A percentile compares a stretch with the other conserved stretches of the same genome.
Evolutionary conservation across 2,113 vertebrate genomes (phyloP).

Genomic region (Otis tarda): DNA sequence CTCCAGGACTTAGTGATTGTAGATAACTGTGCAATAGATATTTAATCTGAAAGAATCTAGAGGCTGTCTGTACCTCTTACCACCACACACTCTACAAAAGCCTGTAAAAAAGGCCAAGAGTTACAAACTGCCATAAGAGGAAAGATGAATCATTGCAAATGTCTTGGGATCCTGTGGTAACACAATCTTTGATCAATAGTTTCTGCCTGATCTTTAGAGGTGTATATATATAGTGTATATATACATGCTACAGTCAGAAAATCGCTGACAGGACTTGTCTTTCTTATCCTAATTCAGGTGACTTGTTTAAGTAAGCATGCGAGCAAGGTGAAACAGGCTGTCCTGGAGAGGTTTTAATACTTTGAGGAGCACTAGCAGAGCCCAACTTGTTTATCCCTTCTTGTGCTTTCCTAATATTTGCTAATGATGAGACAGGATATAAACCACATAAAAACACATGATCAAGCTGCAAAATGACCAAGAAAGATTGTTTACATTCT

Average conservation of each 20-base stretch:
- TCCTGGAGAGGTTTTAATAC: background rate
- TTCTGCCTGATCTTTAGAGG: background rate
- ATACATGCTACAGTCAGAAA: background rate
- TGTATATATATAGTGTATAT: background rate
- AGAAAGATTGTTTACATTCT: conserved; percentile 25
- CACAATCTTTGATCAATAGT: background rate
- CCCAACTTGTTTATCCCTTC: background rate
- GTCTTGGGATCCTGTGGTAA: background rate
- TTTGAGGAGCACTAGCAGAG: background rate
- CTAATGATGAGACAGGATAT: background rate
- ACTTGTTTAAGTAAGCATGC: background rate
- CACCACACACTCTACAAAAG: background rate
- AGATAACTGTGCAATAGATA: background rate
- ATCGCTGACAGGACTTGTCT: background rate
- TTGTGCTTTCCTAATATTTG: background rate
- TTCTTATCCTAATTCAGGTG: background rate
- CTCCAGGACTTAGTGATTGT: background rate
- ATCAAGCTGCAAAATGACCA: background rate
- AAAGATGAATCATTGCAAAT: background rate
- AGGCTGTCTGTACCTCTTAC: background rate
- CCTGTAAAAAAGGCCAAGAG: background rate
- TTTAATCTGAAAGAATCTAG: background rate
- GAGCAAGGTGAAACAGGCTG: background rate
- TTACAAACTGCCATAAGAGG: background rate
- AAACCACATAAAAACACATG: background rate